Percentiles rank a stretch among this genome's conserved stretches.
Conservation (phyloP, 2,797 vertebrate species). For the Spinus olivaceus region DNA sequence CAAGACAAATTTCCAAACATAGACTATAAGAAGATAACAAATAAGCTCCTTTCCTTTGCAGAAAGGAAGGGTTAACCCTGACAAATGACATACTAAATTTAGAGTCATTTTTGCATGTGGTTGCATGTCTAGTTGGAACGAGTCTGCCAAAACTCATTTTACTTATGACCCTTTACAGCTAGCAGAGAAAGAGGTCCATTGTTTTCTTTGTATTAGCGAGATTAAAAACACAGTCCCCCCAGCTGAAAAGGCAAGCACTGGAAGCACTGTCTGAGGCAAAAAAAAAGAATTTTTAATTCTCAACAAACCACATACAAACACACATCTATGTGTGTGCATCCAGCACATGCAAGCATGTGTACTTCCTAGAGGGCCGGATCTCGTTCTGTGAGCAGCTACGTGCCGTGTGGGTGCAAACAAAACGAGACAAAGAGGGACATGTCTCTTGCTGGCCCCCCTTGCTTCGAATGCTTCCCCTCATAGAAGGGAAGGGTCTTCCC, state of each 20-base stretch:
- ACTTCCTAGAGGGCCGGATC: neutral
- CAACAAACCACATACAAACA: conserved; percentile 25
- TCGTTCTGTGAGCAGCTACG: neutral
- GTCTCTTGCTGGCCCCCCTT: neutral
- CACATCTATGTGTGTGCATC: conserved; percentile 8
- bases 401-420: neutral
- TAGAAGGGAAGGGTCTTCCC: too few relatives aligned
- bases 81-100: conserved; percentile 68
- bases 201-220: conserved; percentile 65
- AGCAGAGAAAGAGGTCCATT: conserved; percentile 73
- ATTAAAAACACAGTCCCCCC: conserved; percentile 67
- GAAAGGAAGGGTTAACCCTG: conserved; percentile 66
- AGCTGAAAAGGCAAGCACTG: conserved; percentile 53
- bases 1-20: neutral
- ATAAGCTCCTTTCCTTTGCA: neutral
- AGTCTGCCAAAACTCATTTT: conserved; percentile 69
- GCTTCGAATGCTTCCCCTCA: neutral
- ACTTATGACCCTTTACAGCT: conserved; percentile 72
- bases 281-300: conserved; percentile 45
- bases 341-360: neutral
- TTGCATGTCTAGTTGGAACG: conserved; percentile 62
- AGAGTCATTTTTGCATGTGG: conserved; percentile 63
- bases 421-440: neutral
- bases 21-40: conserved; percentile 21
- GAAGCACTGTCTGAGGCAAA: conserved; percentile 47